Base-by-base conservation (phyloP, 1,140 invertebrate species). In the Drosophila sulfurigaster region DNA sequence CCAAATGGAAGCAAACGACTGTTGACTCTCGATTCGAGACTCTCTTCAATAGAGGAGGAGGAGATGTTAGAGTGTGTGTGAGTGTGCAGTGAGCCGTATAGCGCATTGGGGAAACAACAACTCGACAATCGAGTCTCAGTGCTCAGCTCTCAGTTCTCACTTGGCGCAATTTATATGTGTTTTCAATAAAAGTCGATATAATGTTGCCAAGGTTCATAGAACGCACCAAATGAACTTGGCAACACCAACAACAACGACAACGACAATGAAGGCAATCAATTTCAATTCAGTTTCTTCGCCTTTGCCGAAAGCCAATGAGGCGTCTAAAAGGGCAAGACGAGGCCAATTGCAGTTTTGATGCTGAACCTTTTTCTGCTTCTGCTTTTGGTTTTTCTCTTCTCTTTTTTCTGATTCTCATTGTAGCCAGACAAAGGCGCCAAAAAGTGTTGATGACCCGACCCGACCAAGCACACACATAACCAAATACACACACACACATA, bases 111-210 rank as follows among this genome's bases (percentile, higher is more conserved):
- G 48, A 69, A 38, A 38, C 35, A 38, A 54, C 48, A 65, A 71
- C 65, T 58, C 46, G 30, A 32, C 30, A 32, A 5, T 32, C 30
- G 30, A 32, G 30, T 32, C 30, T 32, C 30, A 32, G 30, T 32
- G 20, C 20, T 28, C 49, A 30, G 20, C 15, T 52, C 49, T 52
- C 51, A 54, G 32, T 41, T 82, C 52, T 71, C 62, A 78, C 70
- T 86, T 85, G 82, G 70, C 71, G 66, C 78, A 81, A 80, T 87
- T 86, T 79, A 79, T 86, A 79, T 87, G 80, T 77, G 78, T 88
- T 88, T 88, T 89, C 85, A 89, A 89, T 90, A 90, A 85, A 76
- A 85, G 65, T 80, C 81, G 81, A 85, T 86, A 85, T 81, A 85
- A 89, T 89, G 86, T 77, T 85, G 81, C 85, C 75, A 89, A 90